Base-by-base conservation (phyloP, 2,888 invertebrate genomes). In the Drosophila fulvimacula region DNA sequence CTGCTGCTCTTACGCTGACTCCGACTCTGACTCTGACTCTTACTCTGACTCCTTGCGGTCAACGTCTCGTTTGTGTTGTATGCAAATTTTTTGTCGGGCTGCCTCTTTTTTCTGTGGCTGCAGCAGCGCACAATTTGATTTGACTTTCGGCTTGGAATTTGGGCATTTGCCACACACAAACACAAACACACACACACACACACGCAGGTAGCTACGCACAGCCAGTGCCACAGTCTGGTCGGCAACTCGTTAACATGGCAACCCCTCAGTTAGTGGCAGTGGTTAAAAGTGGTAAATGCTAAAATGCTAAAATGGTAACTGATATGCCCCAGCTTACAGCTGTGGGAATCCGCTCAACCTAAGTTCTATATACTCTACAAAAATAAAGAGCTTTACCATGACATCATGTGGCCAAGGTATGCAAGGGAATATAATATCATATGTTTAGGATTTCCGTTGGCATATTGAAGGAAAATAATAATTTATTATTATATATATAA, bases 61-160 rank as follows among this genome's bases (percentile, higher is more conserved):
- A 71, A 76, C 69, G 70, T 72, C 80, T 88, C 85, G 85, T 88
- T 88, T 85, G 88, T 79, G 85, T 82, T 88, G 85, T 82, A 88
- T 88, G 87, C 81, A 84, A 88, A 84, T 87, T 84, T 82, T 86
- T 82, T 73, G 27, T 48, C 41, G 61, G 70, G 79, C 69, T 83
- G 68, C 73, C 79, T 79, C 72, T 72, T 67, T 74, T 82, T 82
- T 78, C 69, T 79, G 75, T 70, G 76, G 30, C 30, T 30, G 79
- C 51, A 41, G 67, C 30, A 44, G 48, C 48, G 64, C 76, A 63
- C 73, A 76, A 63, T 76, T 76, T 76, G 76, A 76, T 76, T 73
- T 76, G 76, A 76, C 67, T 77, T 72, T 72, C 61, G 69, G 69
- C 73, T 81, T 81, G 76, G 77, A 79, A 73, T 77, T 76, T 80